A percentile compares a stretch with the other conserved stretches of the same genome.
Conservation (phyloP, 2,888 invertebrate genomes). For the Girardia tigrina region DNA sequence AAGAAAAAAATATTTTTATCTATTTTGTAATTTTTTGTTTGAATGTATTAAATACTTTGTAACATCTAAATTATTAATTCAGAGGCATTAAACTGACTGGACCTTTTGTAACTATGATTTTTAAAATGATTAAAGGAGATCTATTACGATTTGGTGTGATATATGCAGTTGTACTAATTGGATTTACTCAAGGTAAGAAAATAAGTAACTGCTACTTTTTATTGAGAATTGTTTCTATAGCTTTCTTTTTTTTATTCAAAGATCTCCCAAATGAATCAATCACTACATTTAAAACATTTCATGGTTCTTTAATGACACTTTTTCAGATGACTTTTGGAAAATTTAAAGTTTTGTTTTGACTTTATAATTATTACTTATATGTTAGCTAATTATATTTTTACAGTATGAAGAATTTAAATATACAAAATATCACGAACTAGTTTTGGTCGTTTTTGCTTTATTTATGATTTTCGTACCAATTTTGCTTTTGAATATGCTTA, state of each 20-base stretch:
- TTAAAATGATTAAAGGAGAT: constrained; percentile 92
- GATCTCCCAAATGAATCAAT: constrained; percentile 58
- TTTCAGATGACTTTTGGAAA: constrained; percentile 94
- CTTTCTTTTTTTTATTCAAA: constrained; percentile 69
- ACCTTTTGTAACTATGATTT: constrained; percentile 95
- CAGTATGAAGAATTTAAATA: constrained; percentile 27
- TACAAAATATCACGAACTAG: constrained; percentile 57
- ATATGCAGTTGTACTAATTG: constrained; percentile 78
- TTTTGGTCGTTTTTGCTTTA: constrained; percentile 84
- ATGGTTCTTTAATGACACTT: constrained; percentile 87
- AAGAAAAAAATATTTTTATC: too few relatives aligned
- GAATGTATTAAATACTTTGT: too few relatives aligned
- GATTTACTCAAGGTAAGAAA: constrained; percentile 86
- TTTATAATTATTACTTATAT: background rate
- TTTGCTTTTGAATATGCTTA: constrained; percentile 82
- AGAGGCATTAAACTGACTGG: constrained; percentile 84
- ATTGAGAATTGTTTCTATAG: constrained; percentile 47
- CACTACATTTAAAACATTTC: constrained; percentile 68
- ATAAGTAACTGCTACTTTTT: too few relatives aligned
- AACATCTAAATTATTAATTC: constrained; percentile 41
- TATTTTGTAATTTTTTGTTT: too few relatives aligned
- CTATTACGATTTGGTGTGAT: constrained; percentile 94
- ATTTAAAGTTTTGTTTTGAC: constrained; percentile 64
- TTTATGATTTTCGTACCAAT: constrained; percentile 98
- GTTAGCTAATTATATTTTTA: background rate